Conservation (phyloP, 2,113 vertebrate genomes). For the Menidia beryllina region DNA sequence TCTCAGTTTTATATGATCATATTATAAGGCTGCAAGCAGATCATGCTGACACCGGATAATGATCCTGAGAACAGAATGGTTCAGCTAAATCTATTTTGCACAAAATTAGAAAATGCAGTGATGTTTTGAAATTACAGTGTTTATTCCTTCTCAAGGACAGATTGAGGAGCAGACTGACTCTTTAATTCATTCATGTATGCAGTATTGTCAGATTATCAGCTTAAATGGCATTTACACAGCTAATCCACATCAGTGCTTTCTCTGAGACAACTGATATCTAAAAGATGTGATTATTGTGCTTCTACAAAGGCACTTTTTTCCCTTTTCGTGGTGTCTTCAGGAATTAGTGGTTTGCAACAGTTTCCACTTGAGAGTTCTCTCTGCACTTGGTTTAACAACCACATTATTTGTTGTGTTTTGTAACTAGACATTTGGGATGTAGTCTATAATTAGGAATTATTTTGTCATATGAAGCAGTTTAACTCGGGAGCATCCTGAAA, state of each 20-base stretch:
- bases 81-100: not conserved
- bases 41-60: not conserved
- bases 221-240: constrained; percentile 55
- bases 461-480: constrained; percentile 3
- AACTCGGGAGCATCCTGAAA: constrained; percentile 2
- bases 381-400: constrained; percentile 7
- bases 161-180: constrained; percentile 2
- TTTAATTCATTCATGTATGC: constrained; percentile 52
- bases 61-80: not conserved
- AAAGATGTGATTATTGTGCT: constrained; percentile 37
- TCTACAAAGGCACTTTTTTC: constrained; percentile 14
- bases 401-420: not conserved
- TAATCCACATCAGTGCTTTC: constrained; percentile 53
- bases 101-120: constrained; percentile 13
- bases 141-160: constrained; percentile 20
- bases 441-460: not conserved
- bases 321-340: constrained; percentile 15
- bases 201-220: constrained; percentile 50
- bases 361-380: constrained; percentile 5
- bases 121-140: constrained; percentile 1
- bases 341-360: constrained; percentile 2
- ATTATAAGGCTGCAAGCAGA: not conserved
- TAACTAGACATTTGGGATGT: not conserved
- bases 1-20: too few relatives aligned
- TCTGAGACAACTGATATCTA: constrained; percentile 49